A percentile compares a stretch with the other conserved stretches of the same genome.
Evolutionary conservation across 2,888 invertebrate genomes (phyloP).

Genomic region (Halocaridina rubra): DNA sequence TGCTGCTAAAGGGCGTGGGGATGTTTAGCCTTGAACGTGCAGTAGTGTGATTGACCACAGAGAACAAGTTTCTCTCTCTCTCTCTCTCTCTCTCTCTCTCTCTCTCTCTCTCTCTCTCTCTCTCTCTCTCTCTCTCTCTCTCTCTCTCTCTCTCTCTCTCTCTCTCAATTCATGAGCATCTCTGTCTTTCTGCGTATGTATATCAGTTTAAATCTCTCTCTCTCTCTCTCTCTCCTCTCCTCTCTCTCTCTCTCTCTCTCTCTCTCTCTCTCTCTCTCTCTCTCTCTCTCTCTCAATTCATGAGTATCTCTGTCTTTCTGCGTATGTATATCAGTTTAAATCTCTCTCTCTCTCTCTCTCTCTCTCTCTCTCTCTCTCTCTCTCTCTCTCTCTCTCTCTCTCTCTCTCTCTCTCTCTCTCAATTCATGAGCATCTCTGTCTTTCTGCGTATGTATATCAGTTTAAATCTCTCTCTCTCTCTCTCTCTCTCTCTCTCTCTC

Average conservation of each 20-base stretch:
- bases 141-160: too few relatives aligned
- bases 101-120: not conserved
- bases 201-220: too few relatives aligned
- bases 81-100: not conserved
- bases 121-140: not conserved
- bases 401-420: too few relatives aligned
- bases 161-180: not conserved
- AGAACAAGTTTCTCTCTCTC: not conserved
- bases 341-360: not conserved
- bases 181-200: too few relatives aligned
- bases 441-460: not conserved
- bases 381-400: not conserved
- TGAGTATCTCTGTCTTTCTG: too few relatives aligned
- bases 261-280: not conserved
- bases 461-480: too few relatives aligned
- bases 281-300: not conserved
- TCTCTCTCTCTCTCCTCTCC: not conserved
- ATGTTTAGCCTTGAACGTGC: too few relatives aligned
- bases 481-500: constrained; percentile 23
- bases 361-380: not conserved
- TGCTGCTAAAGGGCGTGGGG: too few relatives aligned
- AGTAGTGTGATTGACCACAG: too few relatives aligned
- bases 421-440: too few relatives aligned
- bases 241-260: not conserved
- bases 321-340: too few relatives aligned